A percentile compares a stretch with the other conserved stretches of the same genome.
These are phyloP conservation scores for Drosophila virilis DNA, from an alignment of 1,140 invertebrate genomes.

Conservation along the genomic window DNA sequence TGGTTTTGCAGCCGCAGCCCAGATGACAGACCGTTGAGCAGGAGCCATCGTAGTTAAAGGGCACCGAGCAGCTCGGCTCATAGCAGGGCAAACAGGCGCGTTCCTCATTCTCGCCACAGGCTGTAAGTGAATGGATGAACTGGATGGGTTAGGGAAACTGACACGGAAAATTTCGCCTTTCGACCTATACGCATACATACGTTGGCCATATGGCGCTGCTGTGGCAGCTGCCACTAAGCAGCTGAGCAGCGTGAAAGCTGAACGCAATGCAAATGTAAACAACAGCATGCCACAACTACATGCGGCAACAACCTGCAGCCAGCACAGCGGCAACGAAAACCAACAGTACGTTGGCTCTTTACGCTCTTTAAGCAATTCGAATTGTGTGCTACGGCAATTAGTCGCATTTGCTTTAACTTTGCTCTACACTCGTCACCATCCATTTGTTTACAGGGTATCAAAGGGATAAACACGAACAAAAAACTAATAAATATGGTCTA, in stretches of 20 bases:
- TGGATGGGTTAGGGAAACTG: background rate
- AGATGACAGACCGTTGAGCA: conserved; percentile 17
- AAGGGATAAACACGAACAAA: background rate
- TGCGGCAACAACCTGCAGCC: conserved; percentile 7
- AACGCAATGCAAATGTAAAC: conserved; percentile 30
- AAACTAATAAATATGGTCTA: too few species aligned
- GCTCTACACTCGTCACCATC: background rate
- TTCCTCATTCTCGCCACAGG: conserved; percentile 55
- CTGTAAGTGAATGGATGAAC: conserved; percentile 9
- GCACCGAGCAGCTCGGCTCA: conserved; percentile 37
- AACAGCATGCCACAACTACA: conserved; percentile 28
- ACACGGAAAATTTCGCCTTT: background rate
- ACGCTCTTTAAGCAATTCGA: conserved; percentile 36
- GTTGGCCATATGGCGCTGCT: background rate
- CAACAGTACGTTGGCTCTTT: conserved; percentile 1
- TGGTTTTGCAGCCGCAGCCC: conserved; percentile 55
- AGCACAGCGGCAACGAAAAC: conserved; percentile 2
- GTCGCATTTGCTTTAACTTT: conserved; percentile 22
- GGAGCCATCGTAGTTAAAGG: background rate
- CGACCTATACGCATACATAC: conserved; percentile 36
- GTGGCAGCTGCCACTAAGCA: conserved; percentile 4
- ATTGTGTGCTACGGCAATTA: conserved; percentile 51
- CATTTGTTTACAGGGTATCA: conserved; percentile 4
- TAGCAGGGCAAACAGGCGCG: conserved; percentile 43
- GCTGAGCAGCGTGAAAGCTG: conserved; percentile 4